Evolutionary conservation across 2,113 vertebrate genomes (phyloP).

Genomic region (Lamprologus speciosus): DNA sequence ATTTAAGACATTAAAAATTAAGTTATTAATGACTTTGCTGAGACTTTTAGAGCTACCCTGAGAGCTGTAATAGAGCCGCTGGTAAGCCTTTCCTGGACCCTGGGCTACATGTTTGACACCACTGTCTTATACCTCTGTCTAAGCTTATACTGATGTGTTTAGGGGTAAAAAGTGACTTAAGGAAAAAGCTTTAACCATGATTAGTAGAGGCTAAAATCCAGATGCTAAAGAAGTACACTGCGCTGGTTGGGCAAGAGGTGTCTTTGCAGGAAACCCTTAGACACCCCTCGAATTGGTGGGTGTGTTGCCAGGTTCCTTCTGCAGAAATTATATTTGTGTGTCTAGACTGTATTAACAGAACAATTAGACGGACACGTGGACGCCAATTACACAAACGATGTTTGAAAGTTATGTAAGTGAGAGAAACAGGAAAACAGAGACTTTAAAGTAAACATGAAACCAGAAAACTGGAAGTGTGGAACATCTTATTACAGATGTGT

Average conservation of each 20-base stretch:
- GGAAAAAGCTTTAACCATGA: neutral
- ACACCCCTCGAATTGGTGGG: accelerated
- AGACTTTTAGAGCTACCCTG: neutral
- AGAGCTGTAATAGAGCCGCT: neutral
- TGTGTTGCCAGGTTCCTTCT: neutral
- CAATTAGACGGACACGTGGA: accelerated
- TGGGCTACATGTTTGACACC: neutral
- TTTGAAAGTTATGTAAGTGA: neutral
- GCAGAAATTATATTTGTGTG: accelerated
- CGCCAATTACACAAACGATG: neutral
- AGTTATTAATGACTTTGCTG: neutral
- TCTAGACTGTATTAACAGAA: neutral
- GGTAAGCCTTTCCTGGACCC: neutral
- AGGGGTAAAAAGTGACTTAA: neutral
- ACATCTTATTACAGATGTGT: neutral
- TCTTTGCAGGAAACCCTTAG: neutral
- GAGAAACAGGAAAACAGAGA: neutral
- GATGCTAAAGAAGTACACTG: neutral
- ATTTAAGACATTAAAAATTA: neutral
- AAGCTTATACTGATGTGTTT: neutral
- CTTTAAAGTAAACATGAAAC: neutral
- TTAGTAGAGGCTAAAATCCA: neutral
- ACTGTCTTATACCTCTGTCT: neutral
- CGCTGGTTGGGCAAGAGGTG: neutral
- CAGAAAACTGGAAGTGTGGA: accelerated